Base-by-base conservation (phyloP, 2,797 vertebrate genomes). In the Spea hammondii region DNA sequence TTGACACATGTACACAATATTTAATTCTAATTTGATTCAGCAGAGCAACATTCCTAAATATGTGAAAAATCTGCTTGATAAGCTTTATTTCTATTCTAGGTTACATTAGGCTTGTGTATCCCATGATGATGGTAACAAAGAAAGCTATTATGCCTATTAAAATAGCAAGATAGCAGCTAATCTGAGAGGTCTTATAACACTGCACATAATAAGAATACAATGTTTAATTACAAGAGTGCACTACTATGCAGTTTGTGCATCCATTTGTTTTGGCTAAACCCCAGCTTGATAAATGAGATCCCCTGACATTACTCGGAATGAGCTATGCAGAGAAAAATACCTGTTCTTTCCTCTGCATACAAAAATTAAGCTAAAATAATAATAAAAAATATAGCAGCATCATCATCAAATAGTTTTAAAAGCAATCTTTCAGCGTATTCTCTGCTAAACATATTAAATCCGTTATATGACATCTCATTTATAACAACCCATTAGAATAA, bases 251-350 rank as follows among this genome's bases (percentile, higher is more conserved):
- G 65, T 69, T 73, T 81, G 73, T 68, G 54, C 46, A 77, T 55
- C 64, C 8, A 46, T 49, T 53, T 71, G 44, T 68, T 74, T 72
- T 73, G 74, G 79, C 64, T 51, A 64, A 68, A 64, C 49, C 48
- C 64, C 70, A 73, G 75, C 70, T 73, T 77, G 65, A 73, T 78
- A 82, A 82, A 82, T 74, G 77, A 78, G 65, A 74, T 82, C 75
- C 70, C 75, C 64, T 69, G 71, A 77, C 47, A 8, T 78, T 74
- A 57, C 70, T 77, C 32, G 47, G 72, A 59, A 82, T 49, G n/a
- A 77, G 70, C 8, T 65, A 14, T 77, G 70, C 45, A 70, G 51
- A 64, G 57, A 54, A 80, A 72, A 73, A 70, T 47, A 47, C 14
- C 64, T 64, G 47, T 3, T 73, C 72, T 69, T 69, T 82, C 45